Evolutionary conservation across 2,888 invertebrate genomes (phyloP), one percentile per base, ranked within the genome.

Genomic region (Pterobdella sp.): DNA sequence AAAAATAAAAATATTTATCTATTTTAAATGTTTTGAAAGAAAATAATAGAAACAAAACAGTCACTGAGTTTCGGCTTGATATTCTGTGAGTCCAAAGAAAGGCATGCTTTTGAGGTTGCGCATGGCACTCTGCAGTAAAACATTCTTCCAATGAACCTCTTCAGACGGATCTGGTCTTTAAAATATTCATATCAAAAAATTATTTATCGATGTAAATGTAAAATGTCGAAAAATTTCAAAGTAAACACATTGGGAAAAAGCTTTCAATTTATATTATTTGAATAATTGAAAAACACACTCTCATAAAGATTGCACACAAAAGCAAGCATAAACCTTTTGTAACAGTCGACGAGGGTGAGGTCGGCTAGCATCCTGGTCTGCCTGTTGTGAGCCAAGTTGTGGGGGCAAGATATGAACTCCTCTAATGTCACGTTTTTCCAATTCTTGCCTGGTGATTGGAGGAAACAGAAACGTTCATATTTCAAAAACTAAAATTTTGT

Each of bases 351-450:
- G 69, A 95, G 87, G 74, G 92, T 91, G 77, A 98, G 87, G 86
- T 98, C 94, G 26, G 97, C 93, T 80, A 98, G 84, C 98, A 98
- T 99, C 78, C 97, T 88, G 1, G 97, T 96, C 86, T 97, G 97
- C 75, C 98, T 81, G 85, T 99, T 97, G 81, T 90, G 90, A 31
- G 96, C 98, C 81, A 98, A 87, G 87, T 98, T 98, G 84, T 91
- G 90, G 3, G 90, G 89, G 83, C 98, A 98, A 37, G 88, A 87
- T 80, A 93, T 89, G 85, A 98, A 98, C 84, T 94, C 91, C 75
- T 91, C 90, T 65, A 98, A 86, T 18, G 90, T 89, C 2, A 96
- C 96, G 75, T 91, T 92, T 74, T 90, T 78, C 85, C 85, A 86
- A 42, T 76, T 72, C n/a, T 73, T 71, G 42, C 73, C 75, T 74